These are phyloP conservation scores for Macrophya alboannulata DNA, from an alignment of 2,888 invertebrate genomes.

Conservation along the genomic window DNA sequence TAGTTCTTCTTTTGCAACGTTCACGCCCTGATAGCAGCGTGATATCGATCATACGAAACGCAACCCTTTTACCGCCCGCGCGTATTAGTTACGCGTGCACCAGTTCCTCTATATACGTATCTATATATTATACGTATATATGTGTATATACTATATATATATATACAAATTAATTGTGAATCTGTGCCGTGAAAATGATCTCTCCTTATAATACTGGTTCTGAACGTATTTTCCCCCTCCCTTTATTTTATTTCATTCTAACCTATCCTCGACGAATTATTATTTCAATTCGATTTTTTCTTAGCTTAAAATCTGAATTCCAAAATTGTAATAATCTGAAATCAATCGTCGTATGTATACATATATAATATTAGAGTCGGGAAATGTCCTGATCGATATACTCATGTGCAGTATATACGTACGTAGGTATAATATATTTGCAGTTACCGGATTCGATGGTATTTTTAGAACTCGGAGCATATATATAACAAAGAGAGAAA, in stretches of 20 bases:
- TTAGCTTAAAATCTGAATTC: too few relatives aligned
- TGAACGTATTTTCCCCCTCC: not conserved
- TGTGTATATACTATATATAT: not conserved
- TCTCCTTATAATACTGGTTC: not conserved
- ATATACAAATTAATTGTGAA: constrained; percentile 39
- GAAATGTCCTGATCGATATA: too few relatives aligned
- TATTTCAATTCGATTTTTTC: not conserved
- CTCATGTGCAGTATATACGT: too few relatives aligned
- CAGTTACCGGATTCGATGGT: constrained; percentile 19
- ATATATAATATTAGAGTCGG: too few relatives aligned
- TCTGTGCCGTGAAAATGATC: constrained; percentile 24
- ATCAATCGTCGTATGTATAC: too few relatives aligned
- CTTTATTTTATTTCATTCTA: not conserved
- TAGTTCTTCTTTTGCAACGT: constrained; percentile 34
- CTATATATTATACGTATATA: too few relatives aligned
- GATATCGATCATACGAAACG: constrained; percentile 45
- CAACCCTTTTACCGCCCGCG: constrained; percentile 9
- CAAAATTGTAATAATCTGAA: too few relatives aligned
- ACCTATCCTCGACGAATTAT: not conserved
- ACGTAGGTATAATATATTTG: not conserved
- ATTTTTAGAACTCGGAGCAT: not conserved
- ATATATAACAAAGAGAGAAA: constrained; percentile 54
- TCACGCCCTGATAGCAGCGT: constrained; percentile 18
- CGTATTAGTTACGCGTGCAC: constrained; percentile 40
- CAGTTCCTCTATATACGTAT: not conserved